Conservation (phyloP, 2,113 vertebrate genomes). For the Mesoclemmys tuberculata region DNA sequence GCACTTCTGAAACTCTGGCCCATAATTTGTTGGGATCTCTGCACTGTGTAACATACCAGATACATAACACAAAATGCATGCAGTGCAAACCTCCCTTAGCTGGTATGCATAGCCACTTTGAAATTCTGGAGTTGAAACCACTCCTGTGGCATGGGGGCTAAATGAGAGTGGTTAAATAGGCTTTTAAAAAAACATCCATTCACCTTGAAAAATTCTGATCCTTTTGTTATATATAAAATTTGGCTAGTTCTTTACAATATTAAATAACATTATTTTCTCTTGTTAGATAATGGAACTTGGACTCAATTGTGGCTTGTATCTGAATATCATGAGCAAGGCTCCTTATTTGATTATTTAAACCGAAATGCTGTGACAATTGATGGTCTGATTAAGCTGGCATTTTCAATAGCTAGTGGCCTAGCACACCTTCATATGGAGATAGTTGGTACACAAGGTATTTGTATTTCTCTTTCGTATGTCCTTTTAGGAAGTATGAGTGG, state of each 20-base stretch:
- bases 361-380: conserved; percentile 87
- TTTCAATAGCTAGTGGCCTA: conserved; percentile 93
- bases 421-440: conserved; percentile 99
- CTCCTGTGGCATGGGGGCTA: background rate
- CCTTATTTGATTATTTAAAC: conserved; percentile 96
- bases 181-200: background rate
- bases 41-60: background rate
- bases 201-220: background rate
- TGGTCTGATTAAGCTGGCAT: conserved; percentile 86
- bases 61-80: background rate
- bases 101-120: background rate
- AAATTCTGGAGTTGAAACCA: background rate
- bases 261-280: background rate
- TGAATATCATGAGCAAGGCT: conserved; percentile 96
- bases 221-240: background rate
- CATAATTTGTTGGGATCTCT: background rate
- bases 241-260: background rate
- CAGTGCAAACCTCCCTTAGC: background rate
- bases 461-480: background rate
- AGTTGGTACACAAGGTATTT: conserved; percentile 93
- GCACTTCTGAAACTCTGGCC: background rate
- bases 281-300: conserved; percentile 94
- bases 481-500: rapidly evolving
- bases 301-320: conserved; percentile 99
- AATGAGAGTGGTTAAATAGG: background rate